Evolutionary conservation across 37 sponge, comb jelly and placozoan genomes (phyloP).

Genomic region (Lycopodina hypogea): DNA sequence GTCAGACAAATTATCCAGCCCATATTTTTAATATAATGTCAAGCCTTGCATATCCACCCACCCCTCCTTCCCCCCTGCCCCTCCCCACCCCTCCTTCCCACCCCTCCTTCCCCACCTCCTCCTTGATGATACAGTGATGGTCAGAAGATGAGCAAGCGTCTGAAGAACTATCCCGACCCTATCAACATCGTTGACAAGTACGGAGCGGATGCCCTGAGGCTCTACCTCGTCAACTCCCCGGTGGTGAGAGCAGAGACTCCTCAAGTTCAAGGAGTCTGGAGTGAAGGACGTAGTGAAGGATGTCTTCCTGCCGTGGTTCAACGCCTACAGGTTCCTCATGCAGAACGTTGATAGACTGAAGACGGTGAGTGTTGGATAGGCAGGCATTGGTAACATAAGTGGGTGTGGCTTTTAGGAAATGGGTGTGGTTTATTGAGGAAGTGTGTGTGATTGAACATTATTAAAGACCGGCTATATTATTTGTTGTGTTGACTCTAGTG

Average conservation of each 20-base stretch:
- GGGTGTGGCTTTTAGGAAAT: not conserved
- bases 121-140: conserved; percentile 64
- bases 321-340: conserved; percentile 95
- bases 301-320: conserved; percentile 97
- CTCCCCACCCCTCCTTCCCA: not conserved
- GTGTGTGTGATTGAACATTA: not conserved
- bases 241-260: conserved; percentile 93
- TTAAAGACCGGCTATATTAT: not conserved
- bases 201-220: conserved; percentile 92
- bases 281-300: conserved; percentile 96
- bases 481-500: not conserved
- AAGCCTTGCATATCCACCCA: no score
- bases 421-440: not conserved
- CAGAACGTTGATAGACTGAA: conserved; percentile 82
- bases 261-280: conserved; percentile 89
- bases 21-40: no score
- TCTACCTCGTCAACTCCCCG: conserved; percentile 95
- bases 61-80: no score
- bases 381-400: not conserved
- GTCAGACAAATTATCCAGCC: no score
- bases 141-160: conserved; percentile 95
- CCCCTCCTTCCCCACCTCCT: not conserved
- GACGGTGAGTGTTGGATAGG: conserved; percentile 30
- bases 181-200: conserved; percentile 78
- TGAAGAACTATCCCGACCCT: conserved; percentile 99